phyloP scores from a whole-genome alignment of 2,113 vertebrate species.

The human (Homo sapiens) region GRCh38 chr20:55368001-55368500 shows the following conservation, averaged over 20 bases:
- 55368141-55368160: not conserved
- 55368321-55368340: not conserved
- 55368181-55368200: not conserved
- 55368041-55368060: not conserved
- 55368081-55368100: not conserved
- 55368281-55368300: not conserved
- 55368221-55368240: not conserved
- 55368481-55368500: not conserved
- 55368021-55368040: not conserved
- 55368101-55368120: not conserved
- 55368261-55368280: fast-evolving
- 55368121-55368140: not conserved
- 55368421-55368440: not conserved
- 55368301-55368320: not conserved
- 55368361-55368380: not conserved
- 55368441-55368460: not conserved
- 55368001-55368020: not conserved
- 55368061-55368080: not conserved
- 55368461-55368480: not conserved
- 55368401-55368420: not conserved
- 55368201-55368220: not conserved
- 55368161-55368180: not conserved
- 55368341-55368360: not conserved
- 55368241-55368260: not conserved
- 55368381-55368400: not conserved